A percentile compares a stretch with the other conserved stretches of the same genome.
Evolutionary conservation across 2,888 invertebrate genomes (phyloP).

Genomic region (Drosophila fulvimacula): DNA sequence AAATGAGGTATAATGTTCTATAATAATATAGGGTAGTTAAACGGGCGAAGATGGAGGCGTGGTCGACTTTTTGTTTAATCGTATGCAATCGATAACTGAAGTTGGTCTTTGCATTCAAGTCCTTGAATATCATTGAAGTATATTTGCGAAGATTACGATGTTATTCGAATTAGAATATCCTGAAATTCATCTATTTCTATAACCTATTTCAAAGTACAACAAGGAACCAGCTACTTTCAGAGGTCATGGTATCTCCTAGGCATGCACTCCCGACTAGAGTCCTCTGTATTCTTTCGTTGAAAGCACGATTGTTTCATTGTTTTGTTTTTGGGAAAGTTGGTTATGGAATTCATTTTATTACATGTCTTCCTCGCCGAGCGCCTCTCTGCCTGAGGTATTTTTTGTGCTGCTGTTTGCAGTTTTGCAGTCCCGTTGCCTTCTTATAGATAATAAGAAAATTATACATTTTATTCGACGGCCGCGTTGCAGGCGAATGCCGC

Average conservation of each 20-base stretch:
- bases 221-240: background rate
- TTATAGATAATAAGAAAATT: slow-evolving; percentile 80
- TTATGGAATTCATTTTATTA: slow-evolving; percentile 80
- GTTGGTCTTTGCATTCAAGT: no score
- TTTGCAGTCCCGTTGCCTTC: slow-evolving; percentile 57
- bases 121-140: background rate
- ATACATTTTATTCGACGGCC: slow-evolving; percentile 72
- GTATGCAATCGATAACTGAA: no score
- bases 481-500: slow-evolving; percentile 63
- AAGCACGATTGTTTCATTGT: slow-evolving; percentile 6
- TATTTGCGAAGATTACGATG: background rate
- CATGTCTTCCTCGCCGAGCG: slow-evolving; percentile 19
- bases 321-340: slow-evolving; percentile 72
- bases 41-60: background rate
- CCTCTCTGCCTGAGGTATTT: slow-evolving; percentile 9
- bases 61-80: no score
- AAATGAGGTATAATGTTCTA: background rate
- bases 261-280: background rate
- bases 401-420: slow-evolving; percentile 23
- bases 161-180: background rate
- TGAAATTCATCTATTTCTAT: no score
- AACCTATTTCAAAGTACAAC: no score
- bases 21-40: background rate
- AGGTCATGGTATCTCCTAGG: background rate
- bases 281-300: slow-evolving; percentile 4